Conservation (phyloP, 2,797 vertebrate genomes). For the Paedocypris micromegethes region DNA sequence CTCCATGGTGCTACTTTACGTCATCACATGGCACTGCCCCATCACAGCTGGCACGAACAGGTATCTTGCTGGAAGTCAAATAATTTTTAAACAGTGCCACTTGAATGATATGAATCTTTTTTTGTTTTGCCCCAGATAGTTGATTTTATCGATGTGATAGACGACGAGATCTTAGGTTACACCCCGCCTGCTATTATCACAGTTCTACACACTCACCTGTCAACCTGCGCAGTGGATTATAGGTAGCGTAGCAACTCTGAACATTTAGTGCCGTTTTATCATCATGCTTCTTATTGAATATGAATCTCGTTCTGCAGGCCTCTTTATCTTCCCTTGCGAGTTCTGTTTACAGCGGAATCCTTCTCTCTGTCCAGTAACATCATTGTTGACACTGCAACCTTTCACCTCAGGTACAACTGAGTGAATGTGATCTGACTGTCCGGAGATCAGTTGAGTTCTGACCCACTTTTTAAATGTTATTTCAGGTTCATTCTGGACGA, state of each 20-base stretch:
- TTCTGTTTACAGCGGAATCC: constrained; percentile 83
- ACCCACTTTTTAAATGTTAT: background rate
- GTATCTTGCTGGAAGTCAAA: constrained; percentile 48
- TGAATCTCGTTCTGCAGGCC: constrained; percentile 64
- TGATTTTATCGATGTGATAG: constrained; percentile 85
- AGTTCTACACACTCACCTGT: constrained; percentile 83
- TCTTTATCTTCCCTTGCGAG: constrained; percentile 80
- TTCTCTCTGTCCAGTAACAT: constrained; percentile 92
- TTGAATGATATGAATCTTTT: background rate
- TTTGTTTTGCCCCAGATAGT: constrained; percentile 65
- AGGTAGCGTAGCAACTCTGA: constrained; percentile 61
- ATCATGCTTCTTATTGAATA: background rate
- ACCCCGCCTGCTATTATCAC: constrained; percentile 85
- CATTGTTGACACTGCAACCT: constrained; percentile 86
- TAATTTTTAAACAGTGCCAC: no score
- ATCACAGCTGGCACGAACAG: constrained; percentile 89
- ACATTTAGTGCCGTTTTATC: background rate
- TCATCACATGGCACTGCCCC: constrained; percentile 74
- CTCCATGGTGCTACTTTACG: constrained; percentile 83
- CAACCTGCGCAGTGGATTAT: constrained; percentile 87
- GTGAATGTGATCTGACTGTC: background rate
- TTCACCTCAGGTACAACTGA: constrained; percentile 81
- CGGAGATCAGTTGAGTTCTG: background rate
- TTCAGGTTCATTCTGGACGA: constrained; percentile 88
- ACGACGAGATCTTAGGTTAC: constrained; percentile 88